Evolutionary conservation across 2,888 invertebrate genomes (phyloP), one percentile per base, ranked within the genome.

Genomic region (Platycnemis pennipes): DNA sequence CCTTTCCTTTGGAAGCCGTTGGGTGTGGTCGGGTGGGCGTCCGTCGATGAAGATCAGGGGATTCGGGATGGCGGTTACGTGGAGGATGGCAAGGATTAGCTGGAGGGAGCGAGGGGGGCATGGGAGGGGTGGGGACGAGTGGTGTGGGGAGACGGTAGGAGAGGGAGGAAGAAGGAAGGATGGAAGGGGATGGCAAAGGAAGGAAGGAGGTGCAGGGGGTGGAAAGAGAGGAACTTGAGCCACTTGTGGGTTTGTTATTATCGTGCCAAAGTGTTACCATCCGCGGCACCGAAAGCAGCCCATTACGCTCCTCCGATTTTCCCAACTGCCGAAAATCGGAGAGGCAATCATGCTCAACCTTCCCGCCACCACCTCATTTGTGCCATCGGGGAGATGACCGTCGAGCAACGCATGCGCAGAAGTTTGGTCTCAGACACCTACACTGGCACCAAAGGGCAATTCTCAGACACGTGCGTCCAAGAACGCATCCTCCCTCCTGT

Each of bases 21-120:
- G 91, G 91, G 91, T 91, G 91, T 91, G 91, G 91, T 91, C 91
- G 63, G 91, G 91, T 91, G 91, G 91, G 91, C 19, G 91, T 91
- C 56, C 31, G 53, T 89, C 89, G 89, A 56, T 89, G 89, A 88
- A 53, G 88, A 88, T 53, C 88, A n/a, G 53, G 88, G 49, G 42
- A 63, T 63, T 63, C 63, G 63, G 63, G 63, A 26, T 26, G 63
- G 26, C 63, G 63, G 63, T 26, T 63, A 26, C 22, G 63, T 63
- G 63, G 77, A 37, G 77, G 77, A 77, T 26, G 37, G 77, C 3
- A 1, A 26, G 77, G 77, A 77, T 77, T 37, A 77, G 37, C 1
- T 31, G 77, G 37, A 37, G 37, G 37, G 31, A n/a, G 77, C 31
- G 13, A 8, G 31, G 37, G 37, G 3, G 19, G n/a, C 31, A 11